phyloP scores from a whole-genome alignment of 2,113 vertebrate genomes.

The Romanogobio albipinnatus region DNA sequence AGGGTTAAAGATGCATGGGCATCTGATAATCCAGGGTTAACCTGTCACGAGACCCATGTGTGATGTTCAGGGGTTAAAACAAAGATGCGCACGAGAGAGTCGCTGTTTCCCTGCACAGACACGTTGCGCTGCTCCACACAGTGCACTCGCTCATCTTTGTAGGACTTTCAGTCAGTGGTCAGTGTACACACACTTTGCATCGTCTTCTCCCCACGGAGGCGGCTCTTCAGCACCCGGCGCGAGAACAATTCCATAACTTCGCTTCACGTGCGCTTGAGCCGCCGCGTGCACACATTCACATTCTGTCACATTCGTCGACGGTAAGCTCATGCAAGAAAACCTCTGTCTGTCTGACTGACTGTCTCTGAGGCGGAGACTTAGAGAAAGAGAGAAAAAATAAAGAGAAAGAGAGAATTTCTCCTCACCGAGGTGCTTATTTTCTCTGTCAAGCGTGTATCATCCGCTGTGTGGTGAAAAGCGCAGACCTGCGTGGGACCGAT shows the following conservation, averaged over 20 bases:
- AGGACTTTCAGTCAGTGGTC: constrained; percentile 39
- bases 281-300: constrained; percentile 10
- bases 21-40: constrained; percentile 48
- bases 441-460: constrained; percentile 32
- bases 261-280: constrained; percentile 25
- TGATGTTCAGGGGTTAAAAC: constrained; percentile 58
- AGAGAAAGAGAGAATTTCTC: constrained; percentile 46
- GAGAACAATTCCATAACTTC: constrained; percentile 45
- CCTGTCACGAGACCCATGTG: constrained; percentile 47
- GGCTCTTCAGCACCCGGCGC: constrained; percentile 11
- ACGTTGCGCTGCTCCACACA: constrained; percentile 39
- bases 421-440: constrained; percentile 31
- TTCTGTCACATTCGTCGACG: constrained; percentile 38
- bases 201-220: neutral
- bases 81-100: constrained; percentile 51
- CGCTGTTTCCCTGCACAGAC: constrained; percentile 44
- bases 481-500: constrained; percentile 41
- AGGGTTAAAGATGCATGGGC: neutral
- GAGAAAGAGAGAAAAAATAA: constrained; percentile 14
- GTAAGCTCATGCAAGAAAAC: constrained; percentile 39
- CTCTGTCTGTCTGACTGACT: constrained; percentile 42
- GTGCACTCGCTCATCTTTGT: constrained; percentile 27
- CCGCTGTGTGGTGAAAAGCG: constrained; percentile 21
- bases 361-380: constrained; percentile 38
- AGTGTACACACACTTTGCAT: constrained; percentile 5